Conservation (phyloP, 1,140 invertebrate genomes). For the Eriocheir sinensis region DNA sequence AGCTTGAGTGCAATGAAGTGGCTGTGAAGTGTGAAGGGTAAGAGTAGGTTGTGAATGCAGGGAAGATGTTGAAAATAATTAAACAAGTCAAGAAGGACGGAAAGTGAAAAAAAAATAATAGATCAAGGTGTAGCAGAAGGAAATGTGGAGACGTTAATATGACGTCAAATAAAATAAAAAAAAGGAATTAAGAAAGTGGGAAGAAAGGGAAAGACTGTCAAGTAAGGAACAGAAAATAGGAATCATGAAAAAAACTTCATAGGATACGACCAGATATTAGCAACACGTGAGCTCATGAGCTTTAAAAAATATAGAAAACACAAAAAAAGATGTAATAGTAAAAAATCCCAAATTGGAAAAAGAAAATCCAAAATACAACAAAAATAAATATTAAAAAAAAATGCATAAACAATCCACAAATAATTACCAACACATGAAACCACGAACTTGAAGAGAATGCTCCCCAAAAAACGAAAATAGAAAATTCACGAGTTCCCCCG, state of each 20-base stretch:
- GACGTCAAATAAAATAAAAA: not conserved
- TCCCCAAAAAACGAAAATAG: too few relatives aligned
- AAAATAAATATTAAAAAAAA: not conserved
- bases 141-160: too few relatives aligned
- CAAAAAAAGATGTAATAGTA: too few relatives aligned
- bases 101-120: not conserved
- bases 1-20: too few relatives aligned
- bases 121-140: not conserved
- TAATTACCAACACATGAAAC: not conserved
- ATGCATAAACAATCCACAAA: not conserved
- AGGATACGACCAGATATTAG: not conserved
- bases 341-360: not conserved
- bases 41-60: not conserved
- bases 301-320: not conserved
- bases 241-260: not conserved
- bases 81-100: constrained; percentile 5
- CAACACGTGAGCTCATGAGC: not conserved
- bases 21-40: too few relatives aligned
- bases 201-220: not conserved
- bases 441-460: not conserved
- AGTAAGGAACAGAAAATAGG: not conserved
- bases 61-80: not conserved
- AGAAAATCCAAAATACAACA: not conserved
- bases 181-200: not conserved
- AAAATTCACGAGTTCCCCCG: too few relatives aligned